phyloP scores from a whole-genome alignment of 2,113 vertebrate genomes.

The Rhinolophus sinicus region DNA sequence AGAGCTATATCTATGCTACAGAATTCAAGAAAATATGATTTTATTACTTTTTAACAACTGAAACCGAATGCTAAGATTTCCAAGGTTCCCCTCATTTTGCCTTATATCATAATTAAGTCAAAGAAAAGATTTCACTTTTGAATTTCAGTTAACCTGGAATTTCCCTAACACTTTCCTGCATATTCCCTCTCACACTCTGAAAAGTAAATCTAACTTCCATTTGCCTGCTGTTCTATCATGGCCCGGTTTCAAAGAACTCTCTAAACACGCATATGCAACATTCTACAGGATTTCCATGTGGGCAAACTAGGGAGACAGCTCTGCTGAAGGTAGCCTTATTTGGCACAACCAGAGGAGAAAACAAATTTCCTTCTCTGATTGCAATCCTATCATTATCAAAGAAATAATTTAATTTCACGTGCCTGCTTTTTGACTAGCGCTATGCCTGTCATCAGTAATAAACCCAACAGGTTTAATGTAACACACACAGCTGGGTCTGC shows the following conservation, averaged over 20 bases:
- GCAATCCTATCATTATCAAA: conserved; percentile 45
- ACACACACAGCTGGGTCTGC: conserved; percentile 61
- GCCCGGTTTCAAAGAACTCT: not conserved
- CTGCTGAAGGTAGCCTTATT: not conserved
- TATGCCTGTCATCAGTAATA: conserved; percentile 70
- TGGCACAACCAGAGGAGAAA: not conserved
- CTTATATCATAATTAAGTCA: not conserved
- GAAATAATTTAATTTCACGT: conserved; percentile 63
- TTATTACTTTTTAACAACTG: not conserved
- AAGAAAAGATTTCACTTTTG: not conserved
- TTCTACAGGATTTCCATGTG: accelerated
- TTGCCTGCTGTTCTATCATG: not conserved
- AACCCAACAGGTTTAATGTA: conserved; percentile 46
- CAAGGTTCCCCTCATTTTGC: not conserved
- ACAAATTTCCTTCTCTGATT: not conserved
- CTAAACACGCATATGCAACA: not conserved
- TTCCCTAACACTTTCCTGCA: too few species aligned
- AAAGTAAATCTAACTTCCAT: not conserved
- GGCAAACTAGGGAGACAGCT: not conserved
- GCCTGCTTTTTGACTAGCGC: conserved; percentile 10
- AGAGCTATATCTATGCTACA: not conserved
- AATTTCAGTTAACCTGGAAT: not conserved
- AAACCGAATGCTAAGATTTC: not conserved
- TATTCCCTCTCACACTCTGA: not conserved
- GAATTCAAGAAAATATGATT: not conserved